These are phyloP conservation scores for Lypha dubia DNA, from an alignment of 2,888 invertebrate genomes.

Conservation along the genomic window DNA sequence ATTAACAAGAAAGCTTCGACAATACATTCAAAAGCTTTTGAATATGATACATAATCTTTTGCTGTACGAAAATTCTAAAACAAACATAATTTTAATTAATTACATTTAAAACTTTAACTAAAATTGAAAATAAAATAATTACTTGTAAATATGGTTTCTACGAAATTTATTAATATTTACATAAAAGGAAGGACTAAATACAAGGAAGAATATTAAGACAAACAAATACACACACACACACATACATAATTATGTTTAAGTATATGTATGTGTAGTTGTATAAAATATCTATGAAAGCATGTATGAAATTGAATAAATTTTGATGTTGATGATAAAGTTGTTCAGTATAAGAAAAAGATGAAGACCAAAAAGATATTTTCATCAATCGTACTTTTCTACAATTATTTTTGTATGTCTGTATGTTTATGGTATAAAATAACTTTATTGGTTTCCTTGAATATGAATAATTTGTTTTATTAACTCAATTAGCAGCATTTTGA, in stretches of 20 bases:
- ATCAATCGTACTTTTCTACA: neutral
- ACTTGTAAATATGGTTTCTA: neutral
- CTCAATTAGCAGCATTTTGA: neutral
- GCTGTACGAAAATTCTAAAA: neutral
- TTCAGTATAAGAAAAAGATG: too few relatives aligned
- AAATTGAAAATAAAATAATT: slow-evolving; percentile 37
- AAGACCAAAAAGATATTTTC: neutral
- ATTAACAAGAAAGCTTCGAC: neutral
- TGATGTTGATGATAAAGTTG: neutral
- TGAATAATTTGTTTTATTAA: neutral
- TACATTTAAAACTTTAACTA: slow-evolving; percentile 45
- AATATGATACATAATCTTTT: slow-evolving; percentile 17
- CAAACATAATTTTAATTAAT: slow-evolving; percentile 42
- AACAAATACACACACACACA: neutral
- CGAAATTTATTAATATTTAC: neutral
- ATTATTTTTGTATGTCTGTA: neutral
- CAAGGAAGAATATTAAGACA: neutral
- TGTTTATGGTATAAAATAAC: neutral
- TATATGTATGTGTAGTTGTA: neutral
- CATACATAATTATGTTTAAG: too few relatives aligned
- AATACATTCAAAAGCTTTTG: neutral
- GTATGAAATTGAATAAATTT: slow-evolving; percentile 1
- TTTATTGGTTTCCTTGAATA: neutral
- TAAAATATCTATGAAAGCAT: neutral
- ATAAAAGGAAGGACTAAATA: neutral